Conservation (phyloP, 2,113 vertebrate genomes). For the Ciconia maguari region DNA sequence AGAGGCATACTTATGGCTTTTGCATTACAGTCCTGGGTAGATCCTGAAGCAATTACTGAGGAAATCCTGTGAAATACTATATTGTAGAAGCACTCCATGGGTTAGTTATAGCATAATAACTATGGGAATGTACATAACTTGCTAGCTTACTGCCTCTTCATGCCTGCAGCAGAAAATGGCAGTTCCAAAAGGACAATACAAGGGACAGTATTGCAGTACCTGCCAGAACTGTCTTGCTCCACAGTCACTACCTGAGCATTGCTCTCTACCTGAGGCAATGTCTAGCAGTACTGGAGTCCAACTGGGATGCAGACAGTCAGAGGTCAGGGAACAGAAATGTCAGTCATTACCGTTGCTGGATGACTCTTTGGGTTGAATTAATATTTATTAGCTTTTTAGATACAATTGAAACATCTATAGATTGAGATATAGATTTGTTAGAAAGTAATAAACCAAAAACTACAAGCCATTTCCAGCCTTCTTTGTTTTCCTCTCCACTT, state of each 20-base stretch:
- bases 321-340: background rate
- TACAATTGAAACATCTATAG: background rate
- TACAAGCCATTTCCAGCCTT: background rate
- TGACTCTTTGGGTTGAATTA: background rate
- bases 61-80: slow-evolving; percentile 20
- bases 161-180: background rate
- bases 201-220: background rate
- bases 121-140: background rate
- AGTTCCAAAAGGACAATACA: background rate
- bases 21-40: background rate
- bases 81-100: background rate
- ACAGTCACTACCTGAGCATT: background rate
- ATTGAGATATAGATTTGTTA: background rate
- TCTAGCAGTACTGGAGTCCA: background rate
- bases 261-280: background rate
- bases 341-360: background rate
- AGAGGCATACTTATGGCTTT: background rate
- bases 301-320: background rate
- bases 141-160: background rate
- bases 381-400: background rate
- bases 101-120: background rate
- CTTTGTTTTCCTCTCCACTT: background rate
- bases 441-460: background rate
- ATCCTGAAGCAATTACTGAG: background rate
- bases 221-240: background rate